phyloP scores from a whole-genome alignment of 2,888 invertebrate genomes.

The Dasysyrphus tricinctus region DNA sequence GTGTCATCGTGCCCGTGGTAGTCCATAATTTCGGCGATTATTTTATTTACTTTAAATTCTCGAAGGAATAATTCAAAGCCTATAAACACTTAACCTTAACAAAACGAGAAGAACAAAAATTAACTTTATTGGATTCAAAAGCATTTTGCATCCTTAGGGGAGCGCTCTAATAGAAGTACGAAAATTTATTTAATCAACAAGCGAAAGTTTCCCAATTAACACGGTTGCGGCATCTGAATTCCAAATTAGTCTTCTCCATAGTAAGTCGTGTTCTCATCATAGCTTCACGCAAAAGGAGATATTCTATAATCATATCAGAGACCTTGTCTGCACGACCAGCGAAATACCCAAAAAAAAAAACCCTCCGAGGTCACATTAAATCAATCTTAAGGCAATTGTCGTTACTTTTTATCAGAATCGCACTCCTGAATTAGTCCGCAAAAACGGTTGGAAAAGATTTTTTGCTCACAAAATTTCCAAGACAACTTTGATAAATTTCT shows the following conservation, averaged over 20 bases:
- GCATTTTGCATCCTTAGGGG: slow-evolving; percentile 21
- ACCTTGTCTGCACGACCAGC: background rate
- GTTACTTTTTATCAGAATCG: slow-evolving; percentile 51
- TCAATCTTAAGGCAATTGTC: slow-evolving; percentile 54
- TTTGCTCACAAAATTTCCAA: slow-evolving; percentile 27
- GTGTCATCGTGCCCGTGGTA: background rate
- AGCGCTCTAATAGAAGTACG: slow-evolving; percentile 16
- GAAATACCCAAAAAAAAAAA: slow-evolving; percentile 11
- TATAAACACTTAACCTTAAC: slow-evolving; percentile 47
- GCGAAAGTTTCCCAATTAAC: slow-evolving; percentile 74
- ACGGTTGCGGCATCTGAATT: slow-evolving; percentile 67
- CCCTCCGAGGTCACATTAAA: slow-evolving; percentile 55
- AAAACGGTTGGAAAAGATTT: slow-evolving; percentile 44
- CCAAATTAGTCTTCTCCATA: slow-evolving; percentile 67
- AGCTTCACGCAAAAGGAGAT: background rate
- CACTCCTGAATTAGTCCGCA: slow-evolving; percentile 28
- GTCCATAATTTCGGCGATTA: slow-evolving; percentile 28
- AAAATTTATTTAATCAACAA: slow-evolving; percentile 73
- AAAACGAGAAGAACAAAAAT: slow-evolving; percentile 15
- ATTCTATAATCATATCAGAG: background rate
- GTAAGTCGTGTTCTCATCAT: too few relatives aligned
- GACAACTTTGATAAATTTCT: slow-evolving; percentile 17
- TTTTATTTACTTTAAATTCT: slow-evolving; percentile 35
- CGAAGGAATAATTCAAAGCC: slow-evolving; percentile 22
- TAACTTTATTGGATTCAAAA: slow-evolving; percentile 61